Conservation (phyloP, 2,888 invertebrate species). For the Rutpela maculata region DNA sequence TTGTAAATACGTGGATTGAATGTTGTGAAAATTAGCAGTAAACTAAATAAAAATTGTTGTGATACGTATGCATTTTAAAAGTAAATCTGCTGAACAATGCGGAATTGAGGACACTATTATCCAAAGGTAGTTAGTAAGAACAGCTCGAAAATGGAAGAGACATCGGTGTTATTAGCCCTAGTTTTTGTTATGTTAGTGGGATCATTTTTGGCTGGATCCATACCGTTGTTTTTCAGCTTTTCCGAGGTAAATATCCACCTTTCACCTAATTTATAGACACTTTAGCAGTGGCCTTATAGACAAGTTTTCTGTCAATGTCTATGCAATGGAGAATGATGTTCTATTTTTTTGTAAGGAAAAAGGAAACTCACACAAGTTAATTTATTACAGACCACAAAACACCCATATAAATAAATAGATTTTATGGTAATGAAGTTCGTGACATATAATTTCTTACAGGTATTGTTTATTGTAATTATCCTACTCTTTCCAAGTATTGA, state of each 20-base stretch:
- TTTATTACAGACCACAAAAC: too few species aligned
- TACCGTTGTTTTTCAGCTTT: constrained; percentile 94
- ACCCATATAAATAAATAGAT: not conserved
- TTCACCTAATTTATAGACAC: constrained; percentile 5
- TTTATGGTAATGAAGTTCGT: not conserved
- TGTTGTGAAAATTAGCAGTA: constrained; percentile 9
- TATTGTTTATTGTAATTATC: not conserved
- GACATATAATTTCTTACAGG: not conserved
- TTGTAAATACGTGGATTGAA: constrained; percentile 53
- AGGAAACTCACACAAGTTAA: too few species aligned
- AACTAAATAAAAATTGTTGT: constrained; percentile 44
- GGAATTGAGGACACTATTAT: constrained; percentile 47
- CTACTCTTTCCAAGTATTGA: constrained; percentile 5
- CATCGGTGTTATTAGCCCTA: constrained; percentile 87
- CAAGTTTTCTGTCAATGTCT: not conserved
- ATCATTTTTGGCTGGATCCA: constrained; percentile 95
- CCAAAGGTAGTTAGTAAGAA: constrained; percentile 49
- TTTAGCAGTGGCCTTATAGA: not conserved
- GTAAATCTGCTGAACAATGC: constrained; percentile 45
- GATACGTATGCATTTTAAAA: constrained; percentile 64
- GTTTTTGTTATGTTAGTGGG: constrained; percentile 96
- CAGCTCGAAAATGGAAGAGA: constrained; percentile 85
- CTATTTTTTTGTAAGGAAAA: too few species aligned
- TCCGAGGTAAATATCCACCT: constrained; percentile 86
- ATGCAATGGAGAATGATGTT: too few species aligned